Base-by-base conservation (phyloP, 2,113 vertebrate species). In the Ctenodactylus gundi region DNA sequence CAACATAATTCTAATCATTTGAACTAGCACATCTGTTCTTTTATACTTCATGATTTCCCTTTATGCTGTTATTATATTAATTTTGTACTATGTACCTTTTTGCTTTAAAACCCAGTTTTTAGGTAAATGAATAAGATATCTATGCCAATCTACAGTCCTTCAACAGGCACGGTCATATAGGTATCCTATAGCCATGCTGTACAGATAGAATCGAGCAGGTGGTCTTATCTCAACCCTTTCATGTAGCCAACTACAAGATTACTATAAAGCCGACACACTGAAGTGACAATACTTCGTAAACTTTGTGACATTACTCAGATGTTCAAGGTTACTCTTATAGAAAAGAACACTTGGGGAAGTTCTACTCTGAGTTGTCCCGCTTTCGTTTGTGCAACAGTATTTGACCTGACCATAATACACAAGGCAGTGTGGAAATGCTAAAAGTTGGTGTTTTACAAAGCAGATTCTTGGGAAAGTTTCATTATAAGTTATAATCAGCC, bases 401-500 rank as follows among this genome's bases (percentile, higher is more conserved):
- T 76, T 81, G 44, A 88, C 41, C 91, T 18, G 18, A 11, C 36
- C 46, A 15, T 25, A 75, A 58, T 46, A 83, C 39, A 89, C 27
- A 90, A 81, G 7, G n/a, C 57, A 91, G 39, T 67, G 36, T 60
- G 68, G 36, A 73, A 88, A 89, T 58, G 70, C 49, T 80, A 51
- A 84, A 80, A 85, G 3, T 13, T 90, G 1, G 4, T 46, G 23
- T 25, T 73, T 68, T 10, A 92, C 77, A 81, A 95, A 65, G 51
- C 41, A 75, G 94, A 65, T 64, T 87, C 93, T 60, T 90, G 53
- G 84, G 31, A 88, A 78, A 21, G 41, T 89, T 29, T 6, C 29
- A 68, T 92, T 86, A 64, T 75, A 93, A 73, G 86, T 80, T 90
- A 75, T 60, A 88, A 88, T 58, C 34, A 39, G 9, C 9, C 31